Evolutionary conservation across 2,888 invertebrate genomes (phyloP).

Genomic region (Synergus itoensis): DNA sequence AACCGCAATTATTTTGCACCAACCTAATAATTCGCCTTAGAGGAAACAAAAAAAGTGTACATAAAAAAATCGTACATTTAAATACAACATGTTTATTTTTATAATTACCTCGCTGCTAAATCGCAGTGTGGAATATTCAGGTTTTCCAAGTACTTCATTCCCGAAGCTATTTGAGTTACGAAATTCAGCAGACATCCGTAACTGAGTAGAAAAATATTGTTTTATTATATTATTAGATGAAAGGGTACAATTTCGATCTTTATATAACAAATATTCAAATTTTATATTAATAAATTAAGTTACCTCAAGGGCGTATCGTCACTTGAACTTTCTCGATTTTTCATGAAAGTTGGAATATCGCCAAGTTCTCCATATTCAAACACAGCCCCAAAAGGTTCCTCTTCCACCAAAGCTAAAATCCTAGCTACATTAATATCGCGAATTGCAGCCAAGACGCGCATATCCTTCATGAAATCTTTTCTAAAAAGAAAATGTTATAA

Average conservation of each 20-base stretch:
- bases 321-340: slow-evolving; percentile 67
- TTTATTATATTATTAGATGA: background rate
- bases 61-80: background rate
- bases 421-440: slow-evolving; percentile 91
- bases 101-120: slow-evolving; percentile 85
- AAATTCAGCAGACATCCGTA: slow-evolving; percentile 91
- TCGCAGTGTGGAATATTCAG: slow-evolving; percentile 94
- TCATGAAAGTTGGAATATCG: slow-evolving; percentile 86
- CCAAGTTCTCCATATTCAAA: slow-evolving; percentile 93
- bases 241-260: background rate
- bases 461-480: slow-evolving; percentile 92
- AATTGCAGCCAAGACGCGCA: slow-evolving; percentile 90
- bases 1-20: too few species aligned
- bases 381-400: slow-evolving; percentile 93
- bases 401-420: slow-evolving; percentile 87
- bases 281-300: slow-evolving; percentile 23
- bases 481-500: slow-evolving; percentile 77
- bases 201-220: slow-evolving; percentile 79
- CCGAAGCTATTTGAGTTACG: slow-evolving; percentile 93
- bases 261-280: background rate
- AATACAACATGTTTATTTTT: too few species aligned
- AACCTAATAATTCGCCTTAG: background rate
- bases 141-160: slow-evolving; percentile 95
- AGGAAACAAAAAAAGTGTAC: background rate
- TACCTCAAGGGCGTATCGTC: slow-evolving; percentile 67